A percentile compares a stretch with the other conserved stretches of the same genome.
phyloP scores from a whole-genome alignment of 35 echinoderm and acorn worm species.

The Heliocidaris tuberculata region DNA sequence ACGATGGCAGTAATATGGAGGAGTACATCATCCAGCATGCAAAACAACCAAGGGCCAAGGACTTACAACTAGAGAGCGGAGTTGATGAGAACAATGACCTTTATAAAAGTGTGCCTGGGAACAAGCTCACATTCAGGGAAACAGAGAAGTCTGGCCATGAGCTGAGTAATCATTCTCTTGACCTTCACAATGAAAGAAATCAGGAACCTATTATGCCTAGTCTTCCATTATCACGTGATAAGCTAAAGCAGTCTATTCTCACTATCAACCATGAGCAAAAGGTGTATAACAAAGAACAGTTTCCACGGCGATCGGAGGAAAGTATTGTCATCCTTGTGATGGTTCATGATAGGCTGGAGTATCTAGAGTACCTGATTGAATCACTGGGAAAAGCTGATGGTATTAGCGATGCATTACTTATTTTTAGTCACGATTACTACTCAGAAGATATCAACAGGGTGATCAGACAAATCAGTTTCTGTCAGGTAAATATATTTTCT shows the following conservation, averaged over 20 bases:
- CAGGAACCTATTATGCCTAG: not conserved
- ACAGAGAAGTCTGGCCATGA: conserved; percentile 10
- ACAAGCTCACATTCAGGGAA: not conserved
- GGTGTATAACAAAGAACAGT: conserved; percentile 64
- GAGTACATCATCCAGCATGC: not conserved
- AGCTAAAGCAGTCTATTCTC: conserved; percentile 76
- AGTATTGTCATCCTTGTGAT: conserved; percentile 85
- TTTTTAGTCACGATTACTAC: conserved; percentile 96
- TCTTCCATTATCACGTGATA: not conserved
- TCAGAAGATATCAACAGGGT: conserved; percentile 91
- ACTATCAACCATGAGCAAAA: conserved; percentile 81
- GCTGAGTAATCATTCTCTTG: not conserved
- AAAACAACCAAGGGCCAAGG: not conserved
- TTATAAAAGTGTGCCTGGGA: not conserved
- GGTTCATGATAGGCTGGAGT: conserved; percentile 96
- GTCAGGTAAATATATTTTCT: conserved; percentile 76
- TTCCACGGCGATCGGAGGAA: conserved; percentile 49
- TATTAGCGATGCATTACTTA: conserved; percentile 75
- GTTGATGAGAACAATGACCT: not conserved
- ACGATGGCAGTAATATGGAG: not conserved
- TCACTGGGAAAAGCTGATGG: conserved; percentile 71
- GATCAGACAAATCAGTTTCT: conserved; percentile 82
- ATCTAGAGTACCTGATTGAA: conserved; percentile 83
- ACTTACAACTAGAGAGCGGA: not conserved
- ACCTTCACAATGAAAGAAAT: not conserved